Conservation (phyloP, 2,113 vertebrate species). For the Bubo bubo region DNA sequence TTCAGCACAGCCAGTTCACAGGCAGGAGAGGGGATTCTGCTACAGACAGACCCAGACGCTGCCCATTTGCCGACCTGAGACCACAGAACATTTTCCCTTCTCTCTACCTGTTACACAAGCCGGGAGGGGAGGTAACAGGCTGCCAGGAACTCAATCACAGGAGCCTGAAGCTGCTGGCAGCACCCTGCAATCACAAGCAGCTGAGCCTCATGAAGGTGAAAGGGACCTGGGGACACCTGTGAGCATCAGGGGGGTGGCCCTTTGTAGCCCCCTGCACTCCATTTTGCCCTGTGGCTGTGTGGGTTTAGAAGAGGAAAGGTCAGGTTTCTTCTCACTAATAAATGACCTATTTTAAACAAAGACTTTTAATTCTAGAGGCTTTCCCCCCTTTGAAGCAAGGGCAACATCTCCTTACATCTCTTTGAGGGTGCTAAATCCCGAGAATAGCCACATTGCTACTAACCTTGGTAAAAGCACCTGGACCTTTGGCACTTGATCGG, state of each 20-base stretch:
- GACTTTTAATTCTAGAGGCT: not conserved
- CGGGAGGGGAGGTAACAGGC: not conserved
- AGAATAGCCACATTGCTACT: not conserved
- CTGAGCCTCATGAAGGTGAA: not conserved
- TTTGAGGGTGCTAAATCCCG: not conserved
- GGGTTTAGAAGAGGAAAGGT: not conserved
- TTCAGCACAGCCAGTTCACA: not conserved
- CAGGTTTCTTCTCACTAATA: not conserved
- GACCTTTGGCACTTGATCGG: rapidly evolving
- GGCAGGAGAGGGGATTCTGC: not conserved
- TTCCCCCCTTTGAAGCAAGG: rapidly evolving
- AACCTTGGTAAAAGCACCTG: not conserved
- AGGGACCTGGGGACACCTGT: not conserved
- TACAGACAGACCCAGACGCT: rapidly evolving
- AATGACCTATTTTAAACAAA: rapidly evolving
- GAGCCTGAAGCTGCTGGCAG: not conserved
- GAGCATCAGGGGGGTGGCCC: rapidly evolving
- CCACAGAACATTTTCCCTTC: not conserved
- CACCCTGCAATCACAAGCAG: not conserved
- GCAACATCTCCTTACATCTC: rapidly evolving
- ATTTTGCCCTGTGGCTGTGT: rapidly evolving
- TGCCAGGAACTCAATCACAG: not conserved
- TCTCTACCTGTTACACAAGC: not conserved
- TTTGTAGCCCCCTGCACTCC: not conserved
- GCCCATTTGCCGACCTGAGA: rapidly evolving